phyloP scores from a whole-genome alignment of 2,113 vertebrate genomes.

The Brachypodius melanocephalos region DNA sequence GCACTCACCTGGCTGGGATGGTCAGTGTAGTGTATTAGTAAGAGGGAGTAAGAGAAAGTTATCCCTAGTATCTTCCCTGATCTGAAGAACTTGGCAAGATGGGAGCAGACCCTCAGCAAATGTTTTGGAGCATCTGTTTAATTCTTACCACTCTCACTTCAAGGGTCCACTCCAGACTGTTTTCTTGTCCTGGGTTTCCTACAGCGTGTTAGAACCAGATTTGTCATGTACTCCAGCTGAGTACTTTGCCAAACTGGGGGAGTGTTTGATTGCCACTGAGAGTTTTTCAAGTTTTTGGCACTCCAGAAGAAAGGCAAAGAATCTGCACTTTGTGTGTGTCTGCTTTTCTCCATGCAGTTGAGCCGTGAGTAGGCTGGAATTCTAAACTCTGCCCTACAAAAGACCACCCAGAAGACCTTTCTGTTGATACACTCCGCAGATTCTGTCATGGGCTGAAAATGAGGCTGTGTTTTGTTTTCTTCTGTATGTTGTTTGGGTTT shows the following conservation, averaged over 20 bases:
- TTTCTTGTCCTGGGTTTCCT: not conserved
- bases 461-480: constrained; percentile 26
- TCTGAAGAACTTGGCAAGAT: not conserved
- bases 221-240: not conserved
- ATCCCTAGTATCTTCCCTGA: not conserved
- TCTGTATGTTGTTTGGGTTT: constrained; percentile 2
- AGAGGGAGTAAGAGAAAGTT: not conserved
- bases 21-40: not conserved
- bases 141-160: not conserved
- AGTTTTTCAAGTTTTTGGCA: not conserved
- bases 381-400: not conserved
- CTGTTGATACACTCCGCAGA: not conserved
- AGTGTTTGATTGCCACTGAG: not conserved
- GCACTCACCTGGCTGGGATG: not conserved
- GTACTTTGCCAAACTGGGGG: not conserved
- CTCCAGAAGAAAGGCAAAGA: not conserved
- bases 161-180: not conserved
- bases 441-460: constrained; percentile 23
- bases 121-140: not conserved
- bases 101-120: not conserved
- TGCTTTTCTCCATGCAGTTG: not conserved
- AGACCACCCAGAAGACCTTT: constrained; percentile 52
- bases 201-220: not conserved
- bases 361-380: not conserved
- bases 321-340: not conserved